Base-by-base conservation (phyloP, 2,113 vertebrate genomes). In the Cariama cristata region DNA sequence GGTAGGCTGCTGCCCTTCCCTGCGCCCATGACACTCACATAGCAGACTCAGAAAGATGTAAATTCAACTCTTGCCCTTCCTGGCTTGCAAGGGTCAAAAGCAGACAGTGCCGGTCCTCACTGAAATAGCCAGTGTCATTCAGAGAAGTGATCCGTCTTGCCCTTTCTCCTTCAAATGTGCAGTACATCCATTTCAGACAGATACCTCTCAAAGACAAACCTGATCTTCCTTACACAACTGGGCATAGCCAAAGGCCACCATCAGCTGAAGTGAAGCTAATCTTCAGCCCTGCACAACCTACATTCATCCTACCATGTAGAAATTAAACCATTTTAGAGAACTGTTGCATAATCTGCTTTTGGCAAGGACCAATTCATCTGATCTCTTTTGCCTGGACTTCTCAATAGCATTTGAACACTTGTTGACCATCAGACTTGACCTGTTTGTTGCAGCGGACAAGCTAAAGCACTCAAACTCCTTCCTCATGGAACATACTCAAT, bases 11-110 rank as follows among this genome's bases (percentile, higher is more conserved):
- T 35, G 23, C 21, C 28, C 16, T 91, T 81, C 12, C 7, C 24
- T 1, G 0, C 2, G 2, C 22, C 8, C 42, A 21, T 0, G 4
- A 9, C 40, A 49, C 5, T 86, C 28, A 27, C 8, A 14, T 4
- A 79, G 26, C 23, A 76, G 32, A 49, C 10, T 26, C 14, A 53
- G 62, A 67, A 75, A 53, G 40, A 30, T 19, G 16, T 33, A 59
- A 42, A 76, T 56, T 64, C 32, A 94, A 7, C 4, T 33, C 55
- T 28, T 73, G n/a, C 4, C 22, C 44, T 77, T 47, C 44, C 35
- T 59, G 66, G 19, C 24, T 81, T 9, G 1, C 6, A 52, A 42
- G 19, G 4, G 4, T 68, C 3, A 5, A 59, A 90, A 81, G 7
- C 26, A 94, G 22, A 24, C 5, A 69, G 38, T 3, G 0, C 1